Conservation (phyloP, 2,888 invertebrate genomes). For the Cheilosia pagana region DNA sequence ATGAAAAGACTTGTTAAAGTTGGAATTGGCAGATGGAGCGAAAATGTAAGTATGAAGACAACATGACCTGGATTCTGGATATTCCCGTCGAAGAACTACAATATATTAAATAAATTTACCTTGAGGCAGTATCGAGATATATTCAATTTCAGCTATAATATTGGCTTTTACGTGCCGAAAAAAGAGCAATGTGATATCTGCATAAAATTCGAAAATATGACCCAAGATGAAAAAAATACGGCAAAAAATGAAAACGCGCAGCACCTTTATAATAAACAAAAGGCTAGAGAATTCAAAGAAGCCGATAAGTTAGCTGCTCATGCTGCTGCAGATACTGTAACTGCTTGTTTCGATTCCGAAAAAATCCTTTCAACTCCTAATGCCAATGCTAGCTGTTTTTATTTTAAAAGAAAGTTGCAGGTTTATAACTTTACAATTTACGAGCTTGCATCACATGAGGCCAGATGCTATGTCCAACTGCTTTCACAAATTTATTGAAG, state of each 20-base stretch:
- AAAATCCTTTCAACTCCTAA: not conserved
- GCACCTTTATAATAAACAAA: too few relatives aligned
- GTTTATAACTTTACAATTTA: constrained; percentile 76
- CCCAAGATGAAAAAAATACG: not conserved
- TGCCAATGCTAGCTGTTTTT: constrained; percentile 21
- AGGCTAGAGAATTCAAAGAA: not conserved
- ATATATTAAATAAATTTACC: constrained; percentile 8
- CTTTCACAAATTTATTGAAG: constrained; percentile 63
- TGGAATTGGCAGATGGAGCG: too few relatives aligned
- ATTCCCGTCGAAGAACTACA: not conserved
- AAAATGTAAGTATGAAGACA: too few relatives aligned
- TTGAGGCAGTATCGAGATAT: constrained; percentile 16
- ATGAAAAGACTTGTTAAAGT: too few relatives aligned
- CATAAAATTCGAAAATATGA: constrained; percentile 36
- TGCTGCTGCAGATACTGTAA: not conserved
- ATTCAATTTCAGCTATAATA: constrained; percentile 15
- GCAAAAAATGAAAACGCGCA: too few relatives aligned
- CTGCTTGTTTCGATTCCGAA: not conserved
- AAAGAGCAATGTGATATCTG: not conserved
- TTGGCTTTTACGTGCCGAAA: constrained; percentile 15
- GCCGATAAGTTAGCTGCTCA: not conserved
- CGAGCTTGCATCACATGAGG: constrained; percentile 47
- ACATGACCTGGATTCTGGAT: too few relatives aligned
- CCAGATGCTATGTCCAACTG: constrained; percentile 66
- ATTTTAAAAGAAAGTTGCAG: constrained; percentile 52